These are phyloP conservation scores for Mythimna loreyi DNA, from an alignment of 2,888 invertebrate species.

Conservation along the genomic window DNA sequence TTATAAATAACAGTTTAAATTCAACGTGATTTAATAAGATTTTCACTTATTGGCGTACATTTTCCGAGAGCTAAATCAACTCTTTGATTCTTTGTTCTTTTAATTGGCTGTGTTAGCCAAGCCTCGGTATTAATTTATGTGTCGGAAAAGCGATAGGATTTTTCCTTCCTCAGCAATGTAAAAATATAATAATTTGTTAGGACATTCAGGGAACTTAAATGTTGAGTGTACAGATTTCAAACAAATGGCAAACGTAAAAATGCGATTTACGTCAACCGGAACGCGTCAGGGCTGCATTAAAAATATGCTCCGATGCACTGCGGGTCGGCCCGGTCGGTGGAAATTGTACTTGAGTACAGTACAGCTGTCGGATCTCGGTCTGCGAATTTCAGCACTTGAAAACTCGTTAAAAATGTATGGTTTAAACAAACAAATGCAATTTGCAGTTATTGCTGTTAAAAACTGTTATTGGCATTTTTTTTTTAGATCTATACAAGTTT, in stretches of 20 bases:
- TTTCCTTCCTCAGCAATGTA: not conserved
- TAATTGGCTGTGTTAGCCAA: not conserved
- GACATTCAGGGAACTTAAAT: not conserved
- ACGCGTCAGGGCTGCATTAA: too few relatives aligned
- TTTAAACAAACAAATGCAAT: too few relatives aligned
- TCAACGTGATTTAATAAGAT: conserved; percentile 36
- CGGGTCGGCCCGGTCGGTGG: too few relatives aligned
- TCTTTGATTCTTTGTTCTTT: not conserved
- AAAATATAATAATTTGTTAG: not conserved
- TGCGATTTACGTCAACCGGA: too few relatives aligned
- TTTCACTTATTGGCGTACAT: not conserved
- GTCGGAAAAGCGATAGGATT: not conserved
- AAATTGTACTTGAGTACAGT: not conserved
- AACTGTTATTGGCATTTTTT: too few relatives aligned
- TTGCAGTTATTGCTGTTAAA: too few relatives aligned
- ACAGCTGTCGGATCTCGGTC: too few relatives aligned
- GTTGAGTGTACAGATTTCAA: not conserved
- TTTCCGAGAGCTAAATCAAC: conserved; percentile 1
- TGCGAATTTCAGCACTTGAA: too few relatives aligned
- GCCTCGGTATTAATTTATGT: not conserved
- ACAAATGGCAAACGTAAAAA: too few relatives aligned
- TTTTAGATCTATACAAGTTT: too few relatives aligned
- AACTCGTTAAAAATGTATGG: too few relatives aligned
- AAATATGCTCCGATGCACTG: too few relatives aligned
- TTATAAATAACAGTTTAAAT: conserved; percentile 44